Conservation (phyloP, 2,888 invertebrate species). For the Nymphalis urticae region DNA sequence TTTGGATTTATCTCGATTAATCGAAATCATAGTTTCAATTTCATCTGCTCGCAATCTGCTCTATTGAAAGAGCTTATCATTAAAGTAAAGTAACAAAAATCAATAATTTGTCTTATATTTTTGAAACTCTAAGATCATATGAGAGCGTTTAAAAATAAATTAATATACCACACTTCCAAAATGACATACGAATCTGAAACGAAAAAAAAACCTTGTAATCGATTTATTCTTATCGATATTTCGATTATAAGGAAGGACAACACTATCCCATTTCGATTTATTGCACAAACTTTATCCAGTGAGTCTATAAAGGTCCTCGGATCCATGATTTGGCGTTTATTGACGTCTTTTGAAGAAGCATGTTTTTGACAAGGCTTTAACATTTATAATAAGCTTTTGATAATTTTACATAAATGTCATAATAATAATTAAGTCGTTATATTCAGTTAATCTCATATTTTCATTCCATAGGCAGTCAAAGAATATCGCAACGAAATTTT, state of each 20-base stretch:
- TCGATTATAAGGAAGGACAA: conserved; percentile 3
- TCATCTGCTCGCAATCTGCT: no score
- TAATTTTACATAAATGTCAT: neutral
- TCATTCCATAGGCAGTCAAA: neutral
- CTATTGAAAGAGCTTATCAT: no score
- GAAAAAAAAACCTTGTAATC: neutral
- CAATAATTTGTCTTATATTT: no score
- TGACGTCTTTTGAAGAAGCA: conserved; percentile 26
- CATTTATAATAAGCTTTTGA: conserved; percentile 9
- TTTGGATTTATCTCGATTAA: no score
- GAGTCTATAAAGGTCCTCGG: conserved; percentile 23
- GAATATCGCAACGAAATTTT: neutral
- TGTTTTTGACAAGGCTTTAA: conserved; percentile 25
- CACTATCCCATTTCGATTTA: conserved; percentile 29
- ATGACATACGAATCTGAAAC: neutral
- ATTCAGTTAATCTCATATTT: neutral
- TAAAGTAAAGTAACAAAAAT: no score
- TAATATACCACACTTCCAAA: neutral
- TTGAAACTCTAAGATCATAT: no score
- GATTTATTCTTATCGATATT: conserved; percentile 15
- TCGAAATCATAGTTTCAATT: no score
- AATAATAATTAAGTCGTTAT: neutral
- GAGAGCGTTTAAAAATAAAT: no score
- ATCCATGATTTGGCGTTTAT: conserved; percentile 25
- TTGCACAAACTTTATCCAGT: conserved; percentile 28